Percentiles rank a stretch among this genome's conserved stretches.
These are phyloP conservation scores for Hucho hucho DNA, from an alignment of 2,113 vertebrate genomes.

Conservation along the genomic window DNA sequence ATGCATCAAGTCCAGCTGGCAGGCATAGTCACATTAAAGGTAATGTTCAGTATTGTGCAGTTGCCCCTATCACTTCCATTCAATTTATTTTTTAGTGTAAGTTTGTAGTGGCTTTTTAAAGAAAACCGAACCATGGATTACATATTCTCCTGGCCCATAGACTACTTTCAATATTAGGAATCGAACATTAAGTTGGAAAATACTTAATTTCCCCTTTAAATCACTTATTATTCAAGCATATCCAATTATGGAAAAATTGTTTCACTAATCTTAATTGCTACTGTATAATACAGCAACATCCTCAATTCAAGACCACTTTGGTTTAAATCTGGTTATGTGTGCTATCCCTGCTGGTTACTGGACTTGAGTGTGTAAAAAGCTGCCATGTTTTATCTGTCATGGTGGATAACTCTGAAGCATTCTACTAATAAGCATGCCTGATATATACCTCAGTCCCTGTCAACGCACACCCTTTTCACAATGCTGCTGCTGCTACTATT, in stretches of 20 bases:
- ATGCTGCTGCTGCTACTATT: background rate
- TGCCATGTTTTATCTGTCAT: background rate
- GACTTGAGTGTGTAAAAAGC: background rate
- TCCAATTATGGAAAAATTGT: background rate
- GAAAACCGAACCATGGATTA: no score
- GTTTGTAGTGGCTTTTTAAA: no score
- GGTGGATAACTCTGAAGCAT: background rate
- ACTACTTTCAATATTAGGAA: no score
- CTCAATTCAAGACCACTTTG: background rate
- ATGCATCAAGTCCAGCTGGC: background rate
- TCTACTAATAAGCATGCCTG: background rate
- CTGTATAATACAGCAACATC: no score
- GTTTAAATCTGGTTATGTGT: background rate
- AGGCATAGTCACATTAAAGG: background rate
- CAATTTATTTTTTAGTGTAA: no score
- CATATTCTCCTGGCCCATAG: no score
- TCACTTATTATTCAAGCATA: background rate
- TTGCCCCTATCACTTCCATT: no score
- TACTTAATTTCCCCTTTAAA: background rate
- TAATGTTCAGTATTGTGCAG: no score
- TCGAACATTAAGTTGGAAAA: no score
- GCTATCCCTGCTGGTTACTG: background rate
- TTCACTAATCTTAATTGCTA: background rate
- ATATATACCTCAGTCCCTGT: background rate
- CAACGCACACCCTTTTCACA: background rate